These are phyloP conservation scores for Anagyrus pseudococci DNA, from an alignment of 2,888 invertebrate genomes.

Conservation along the genomic window DNA sequence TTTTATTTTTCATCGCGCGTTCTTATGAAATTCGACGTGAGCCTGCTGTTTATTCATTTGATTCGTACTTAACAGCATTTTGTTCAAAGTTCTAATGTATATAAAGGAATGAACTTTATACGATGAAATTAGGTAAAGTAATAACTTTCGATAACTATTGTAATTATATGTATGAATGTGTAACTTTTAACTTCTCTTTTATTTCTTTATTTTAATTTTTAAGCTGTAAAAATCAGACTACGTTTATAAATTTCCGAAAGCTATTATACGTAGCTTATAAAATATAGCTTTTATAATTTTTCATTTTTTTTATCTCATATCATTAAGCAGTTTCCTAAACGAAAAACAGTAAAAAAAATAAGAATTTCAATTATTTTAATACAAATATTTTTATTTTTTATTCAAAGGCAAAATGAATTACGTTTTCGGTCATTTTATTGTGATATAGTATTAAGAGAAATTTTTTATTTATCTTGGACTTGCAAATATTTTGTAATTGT, in stretches of 20 bases:
- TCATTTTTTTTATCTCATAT: background rate
- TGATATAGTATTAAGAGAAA: constrained; percentile 14
- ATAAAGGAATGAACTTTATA: constrained; percentile 11
- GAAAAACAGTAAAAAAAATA: background rate
- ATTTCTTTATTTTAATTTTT: constrained; percentile 9
- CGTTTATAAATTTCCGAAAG: background rate
- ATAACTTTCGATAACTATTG: constrained; percentile 2
- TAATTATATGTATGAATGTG: background rate
- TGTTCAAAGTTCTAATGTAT: constrained; percentile 22
- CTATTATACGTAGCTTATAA: background rate
- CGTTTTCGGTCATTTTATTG: constrained; percentile 2
- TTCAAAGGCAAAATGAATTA: background rate
- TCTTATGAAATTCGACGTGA: background rate
- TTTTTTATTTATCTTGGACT: background rate
- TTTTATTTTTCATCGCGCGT: background rate
- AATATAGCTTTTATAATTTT: background rate
- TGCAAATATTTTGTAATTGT: background rate
- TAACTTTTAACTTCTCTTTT: background rate
- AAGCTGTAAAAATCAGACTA: background rate
- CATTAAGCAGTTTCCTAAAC: background rate
- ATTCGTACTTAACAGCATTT: constrained; percentile 6
- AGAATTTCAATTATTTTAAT: background rate
- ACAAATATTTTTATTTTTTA: background rate
- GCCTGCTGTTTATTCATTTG: constrained; percentile 8
- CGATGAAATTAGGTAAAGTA: constrained; percentile 4